Evolutionary conservation across 2,888 invertebrate genomes (phyloP), one percentile per base, ranked within the genome.

Genomic region (Prosopocoilus inquinatus): DNA sequence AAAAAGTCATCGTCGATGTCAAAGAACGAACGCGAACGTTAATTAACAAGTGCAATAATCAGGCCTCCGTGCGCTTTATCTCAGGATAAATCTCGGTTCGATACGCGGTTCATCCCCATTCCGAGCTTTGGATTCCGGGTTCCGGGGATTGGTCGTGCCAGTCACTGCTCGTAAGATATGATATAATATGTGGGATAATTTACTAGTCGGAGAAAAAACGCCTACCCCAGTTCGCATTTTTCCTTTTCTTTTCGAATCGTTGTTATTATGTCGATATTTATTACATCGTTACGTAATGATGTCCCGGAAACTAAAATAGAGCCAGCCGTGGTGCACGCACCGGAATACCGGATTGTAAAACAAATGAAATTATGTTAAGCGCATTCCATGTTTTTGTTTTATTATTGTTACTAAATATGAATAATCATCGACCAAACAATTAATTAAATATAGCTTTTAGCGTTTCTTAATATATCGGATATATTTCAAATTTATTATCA

Each of bases 81-180:
- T 41, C 12, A 16, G 41, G 61, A 61, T 59, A 59, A 61, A 61
- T 61, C 61, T 61, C 32, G 16, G 57, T 61, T 61, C 59, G 47
- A 61, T 61, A 61, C 50, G 47, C 46, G 53, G 50, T 52, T 59
- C 57, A 59, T 57, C 57, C 54, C 59, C 43, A 53, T 61, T 56
- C 48, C 44, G 41, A 38, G 47, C 50, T 52, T 51, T 32, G 54
- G 39, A 38, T 48, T 48, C 13, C 38, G 53, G 55, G 57, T 63
- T 59, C 55, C 58, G 57, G 59, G 60, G 57, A 62, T 55, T 51
- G 55, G 60, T 63, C 64, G 70, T 70, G 60, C 69, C 70, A 68
- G 39, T 41, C 41, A 41, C 41, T 41, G 41, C 41, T 9, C 9
- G 16, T 15, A 41, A 13, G 41, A 15, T 41, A 41, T 41, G 41